Percentiles rank a stretch among this genome's conserved stretches.
phyloP scores from a whole-genome alignment of 1,140 invertebrate genomes.

The Drosophila biarmipes region DNA sequence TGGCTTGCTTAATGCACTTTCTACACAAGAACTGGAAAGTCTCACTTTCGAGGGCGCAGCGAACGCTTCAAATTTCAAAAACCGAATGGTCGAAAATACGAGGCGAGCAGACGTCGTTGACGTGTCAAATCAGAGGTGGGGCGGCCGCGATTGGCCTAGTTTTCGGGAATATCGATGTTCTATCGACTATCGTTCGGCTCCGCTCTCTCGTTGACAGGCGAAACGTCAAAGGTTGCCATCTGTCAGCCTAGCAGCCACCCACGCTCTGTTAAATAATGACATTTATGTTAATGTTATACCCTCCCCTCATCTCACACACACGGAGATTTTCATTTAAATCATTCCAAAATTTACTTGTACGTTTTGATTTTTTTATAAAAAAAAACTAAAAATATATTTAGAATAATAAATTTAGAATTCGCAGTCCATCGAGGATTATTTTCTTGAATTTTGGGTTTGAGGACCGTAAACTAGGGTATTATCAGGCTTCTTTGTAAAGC shows the following conservation, averaged over 20 bases:
- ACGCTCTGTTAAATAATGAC: background rate
- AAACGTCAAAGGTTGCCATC: background rate
- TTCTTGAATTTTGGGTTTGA: too few relatives aligned
- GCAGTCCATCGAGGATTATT: too few relatives aligned
- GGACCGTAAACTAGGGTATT: too few relatives aligned
- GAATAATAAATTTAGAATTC: too few relatives aligned
- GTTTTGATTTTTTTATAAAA: too few relatives aligned
- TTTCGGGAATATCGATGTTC: too few relatives aligned
- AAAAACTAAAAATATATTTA: too few relatives aligned
- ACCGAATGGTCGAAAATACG: conserved; percentile 65
- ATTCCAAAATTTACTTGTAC: too few relatives aligned
- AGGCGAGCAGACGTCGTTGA: conserved; percentile 11
- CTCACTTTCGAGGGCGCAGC: conserved; percentile 17
- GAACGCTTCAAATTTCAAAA: conserved; percentile 55
- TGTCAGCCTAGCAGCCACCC: background rate
- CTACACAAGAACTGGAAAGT: conserved; percentile 73
- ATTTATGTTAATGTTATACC: background rate
- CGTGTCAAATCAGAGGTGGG: conserved; percentile 19
- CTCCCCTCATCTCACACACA: too few relatives aligned
- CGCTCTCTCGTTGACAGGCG: background rate
- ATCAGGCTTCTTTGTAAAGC: too few relatives aligned
- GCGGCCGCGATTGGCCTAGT: background rate
- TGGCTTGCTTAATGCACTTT: conserved; percentile 52
- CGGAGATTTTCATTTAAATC: too few relatives aligned
- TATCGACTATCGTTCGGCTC: too few relatives aligned